Conservation (phyloP, 2,888 invertebrate species). For the Campoplex capitator region DNA sequence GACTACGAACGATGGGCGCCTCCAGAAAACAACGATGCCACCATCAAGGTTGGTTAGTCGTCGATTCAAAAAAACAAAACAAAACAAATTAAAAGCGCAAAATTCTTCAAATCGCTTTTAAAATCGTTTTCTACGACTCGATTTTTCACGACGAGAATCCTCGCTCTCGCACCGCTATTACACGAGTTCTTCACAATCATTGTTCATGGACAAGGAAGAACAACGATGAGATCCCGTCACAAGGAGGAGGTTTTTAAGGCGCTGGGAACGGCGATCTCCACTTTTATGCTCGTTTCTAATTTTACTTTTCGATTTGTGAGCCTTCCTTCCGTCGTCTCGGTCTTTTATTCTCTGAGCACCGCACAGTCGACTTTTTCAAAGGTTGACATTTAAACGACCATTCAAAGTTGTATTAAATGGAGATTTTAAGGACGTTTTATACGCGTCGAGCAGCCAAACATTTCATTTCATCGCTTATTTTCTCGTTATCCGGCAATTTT, state of each 20-base stretch:
- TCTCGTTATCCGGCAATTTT: background rate
- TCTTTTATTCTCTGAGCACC: background rate
- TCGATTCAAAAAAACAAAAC: constrained; percentile 49
- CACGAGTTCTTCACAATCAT: constrained; percentile 1
- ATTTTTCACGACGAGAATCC: constrained; percentile 19
- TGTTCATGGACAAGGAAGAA: background rate
- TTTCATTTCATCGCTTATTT: background rate
- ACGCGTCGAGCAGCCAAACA: background rate
- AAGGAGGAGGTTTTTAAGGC: background rate
- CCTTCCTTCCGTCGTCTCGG: background rate
- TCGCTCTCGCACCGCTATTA: background rate
- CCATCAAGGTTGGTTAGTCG: constrained; percentile 81
- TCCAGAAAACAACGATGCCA: constrained; percentile 76
- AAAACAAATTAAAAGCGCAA: constrained; percentile 24
- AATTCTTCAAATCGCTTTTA: constrained; percentile 30
- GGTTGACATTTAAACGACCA: no score
- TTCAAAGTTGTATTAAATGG: no score
- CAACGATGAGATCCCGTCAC: background rate
- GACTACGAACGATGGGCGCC: constrained; percentile 83
- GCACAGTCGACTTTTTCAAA: no score
- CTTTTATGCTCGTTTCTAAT: background rate
- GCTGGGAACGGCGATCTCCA: background rate
- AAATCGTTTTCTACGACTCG: constrained; percentile 9
- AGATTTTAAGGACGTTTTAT: background rate
- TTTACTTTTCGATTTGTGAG: constrained; percentile 20